Base-by-base conservation (phyloP, 2,888 invertebrate species). In the Oasisia sp. region DNA sequence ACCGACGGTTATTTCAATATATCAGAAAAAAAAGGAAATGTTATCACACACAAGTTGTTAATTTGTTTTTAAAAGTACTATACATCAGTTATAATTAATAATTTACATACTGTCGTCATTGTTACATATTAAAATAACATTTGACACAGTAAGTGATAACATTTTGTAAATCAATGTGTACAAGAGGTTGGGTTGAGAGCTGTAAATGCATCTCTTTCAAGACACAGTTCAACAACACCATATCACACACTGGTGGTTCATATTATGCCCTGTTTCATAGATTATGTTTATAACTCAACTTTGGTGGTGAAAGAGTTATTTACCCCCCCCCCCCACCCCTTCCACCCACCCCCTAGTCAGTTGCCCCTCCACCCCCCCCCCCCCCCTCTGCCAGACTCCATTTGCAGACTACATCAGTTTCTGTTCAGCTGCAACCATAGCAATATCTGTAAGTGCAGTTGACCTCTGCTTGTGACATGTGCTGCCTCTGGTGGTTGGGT, bases 401-500 rank as follows among this genome's bases (percentile, higher is more conserved):
- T 5, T 74, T 74, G 74, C 74, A 74, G 74, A 74, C 74, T 27
- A 74, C 27, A n/a, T 74, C 27, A 27, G 50, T 50, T 50, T 50
- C 9, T 74, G 74, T 74, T 74, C 7, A 74, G 27, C 74, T 74
- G 5, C 27, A 74, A 7, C n/a, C 19, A 74, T 27, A 74, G 14
- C 27, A 27, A 74, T n/a, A 74, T 19, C 27, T 74, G 74, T 38
- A 27, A n/a, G 7, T 74, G 74, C 19, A 27, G 74, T 27, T 74
- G 19, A 7, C 7, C 74, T 50, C 74, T 74, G n/a, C 27, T 74
- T 74, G 74, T 74, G 74, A 74, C 74, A 27, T 5, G 19, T 74
- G 74, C 27, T 74, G 74, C n/a, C 19, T 74, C 74, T 74, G 74
- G 74, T 74, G 74, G 74, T n/a, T 74, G 74, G 74, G 74, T 74